Evolutionary conservation across 2,888 invertebrate species (phyloP), one percentile per base, ranked within the genome.

Genomic region (Dorcus hopei): DNA sequence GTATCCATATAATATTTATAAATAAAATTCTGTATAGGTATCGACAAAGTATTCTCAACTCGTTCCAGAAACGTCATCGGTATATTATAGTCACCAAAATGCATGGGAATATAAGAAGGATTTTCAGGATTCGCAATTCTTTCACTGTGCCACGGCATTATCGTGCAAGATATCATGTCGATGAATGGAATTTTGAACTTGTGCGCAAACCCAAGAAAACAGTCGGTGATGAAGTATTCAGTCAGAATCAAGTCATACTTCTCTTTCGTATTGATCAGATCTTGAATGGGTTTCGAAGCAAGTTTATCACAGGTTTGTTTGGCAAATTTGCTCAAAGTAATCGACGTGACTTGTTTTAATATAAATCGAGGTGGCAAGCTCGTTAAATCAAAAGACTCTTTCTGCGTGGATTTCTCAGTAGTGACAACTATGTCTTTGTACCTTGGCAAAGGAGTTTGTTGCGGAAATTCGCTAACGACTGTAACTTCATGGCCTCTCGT

Each of bases 141-240:
- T 3, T 74, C 70, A 59, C 78, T 78, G 3, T 76, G 69, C 77
- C 79, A 81, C 0, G 81, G 80, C 60, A 82, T 67, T 53, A 82
- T 55, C 6, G 77, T 76, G 54, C 80, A 79, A 0, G 84, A 81
- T 2, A 80, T 79, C 49, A 84, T 71, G 2, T 81, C 81, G 49
- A 85, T 81, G 47, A 80, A 78, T 1, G 83, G 83, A 0, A 84
- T 85, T 40, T 81, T 75, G 8, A 89, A 78, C 62, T 83, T 81
- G 68, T 87, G 80, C 0, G 85, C 85, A 38, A 90, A 74, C 0
- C 84, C 86, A 61, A 88, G 75, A 72, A 84, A 84, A 70, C 90
- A 88, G 68, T 90, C 87, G 58, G 83, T 82, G 62, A 87, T 87
- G 70, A 89, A 90, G 58, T 82, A 83, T 73, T 90, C 90, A 47